A percentile compares a stretch with the other conserved stretches of the same genome.
Conservation (phyloP, 1,140 invertebrate species). For the Drosophila erecta region DNA sequence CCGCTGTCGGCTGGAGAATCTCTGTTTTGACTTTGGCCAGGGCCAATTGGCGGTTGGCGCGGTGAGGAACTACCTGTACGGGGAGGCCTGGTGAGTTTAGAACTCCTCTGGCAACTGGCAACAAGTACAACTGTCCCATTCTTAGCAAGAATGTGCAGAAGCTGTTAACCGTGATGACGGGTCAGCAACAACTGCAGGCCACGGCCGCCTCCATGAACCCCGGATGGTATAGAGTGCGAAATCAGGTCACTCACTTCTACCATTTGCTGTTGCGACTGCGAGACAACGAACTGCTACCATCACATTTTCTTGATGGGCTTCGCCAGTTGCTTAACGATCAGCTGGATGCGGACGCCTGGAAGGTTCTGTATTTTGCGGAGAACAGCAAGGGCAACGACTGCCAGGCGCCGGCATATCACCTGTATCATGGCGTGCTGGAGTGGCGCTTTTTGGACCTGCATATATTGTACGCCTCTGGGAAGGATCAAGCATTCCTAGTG, state of each 20-base stretch:
- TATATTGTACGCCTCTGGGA: slow-evolving; percentile 12
- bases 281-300: background rate
- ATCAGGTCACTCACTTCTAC: slow-evolving; percentile 71
- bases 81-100: slow-evolving; percentile 61
- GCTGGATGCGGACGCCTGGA: slow-evolving; percentile 59
- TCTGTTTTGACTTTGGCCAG: slow-evolving; percentile 57
- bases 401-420: slow-evolving; percentile 72
- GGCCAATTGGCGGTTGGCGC: slow-evolving; percentile 36
- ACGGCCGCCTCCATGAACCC: background rate
- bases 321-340: slow-evolving; percentile 52
- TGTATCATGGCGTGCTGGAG: slow-evolving; percentile 77
- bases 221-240: slow-evolving; percentile 47
- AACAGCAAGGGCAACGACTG: slow-evolving; percentile 78
- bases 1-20: slow-evolving; percentile 34
- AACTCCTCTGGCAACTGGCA: background rate
- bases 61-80: slow-evolving; percentile 49
- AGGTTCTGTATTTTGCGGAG: slow-evolving; percentile 71
- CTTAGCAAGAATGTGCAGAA: slow-evolving; percentile 73
- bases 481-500: slow-evolving; percentile 11
- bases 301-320: slow-evolving; percentile 2
- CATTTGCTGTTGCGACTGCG: slow-evolving; percentile 58
- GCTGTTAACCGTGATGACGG: slow-evolving; percentile 44
- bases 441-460: slow-evolving; percentile 77
- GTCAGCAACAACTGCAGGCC: slow-evolving; percentile 52
- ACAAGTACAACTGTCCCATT: background rate